Evolutionary conservation across 2,888 invertebrate genomes (phyloP).

Genomic region (Pegoplata infirma): DNA sequence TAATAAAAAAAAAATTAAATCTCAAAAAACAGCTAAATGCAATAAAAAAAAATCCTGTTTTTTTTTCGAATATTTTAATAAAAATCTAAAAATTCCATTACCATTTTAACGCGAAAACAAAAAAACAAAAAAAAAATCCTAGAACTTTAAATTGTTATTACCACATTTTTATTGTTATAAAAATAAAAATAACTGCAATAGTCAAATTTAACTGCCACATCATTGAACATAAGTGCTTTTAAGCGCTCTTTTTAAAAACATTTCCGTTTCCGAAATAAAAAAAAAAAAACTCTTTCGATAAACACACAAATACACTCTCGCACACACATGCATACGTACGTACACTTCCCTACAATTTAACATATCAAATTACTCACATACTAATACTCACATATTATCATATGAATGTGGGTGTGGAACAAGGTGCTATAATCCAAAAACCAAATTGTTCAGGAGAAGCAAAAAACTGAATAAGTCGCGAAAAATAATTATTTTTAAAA

Average conservation of each 20-base stretch:
- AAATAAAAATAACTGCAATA: conserved; percentile 33
- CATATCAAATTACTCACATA: conserved; percentile 29
- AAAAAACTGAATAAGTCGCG: too few relatives aligned
- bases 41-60: not conserved
- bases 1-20: not conserved
- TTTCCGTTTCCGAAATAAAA: conserved; percentile 52
- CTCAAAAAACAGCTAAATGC: too few relatives aligned
- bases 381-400: conserved; percentile 3
- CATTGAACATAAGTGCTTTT: conserved; percentile 62
- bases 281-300: too few relatives aligned
- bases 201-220: conserved; percentile 56
- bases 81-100: conserved; percentile 29
- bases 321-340: too few relatives aligned
- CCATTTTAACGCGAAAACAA: not conserved
- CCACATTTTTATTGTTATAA: conserved; percentile 37
- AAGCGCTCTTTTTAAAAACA: conserved; percentile 56
- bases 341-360: not conserved
- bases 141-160: conserved; percentile 35
- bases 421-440: too few relatives aligned
- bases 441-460: too few relatives aligned
- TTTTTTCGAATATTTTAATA: too few relatives aligned
- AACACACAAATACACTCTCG: too few relatives aligned
- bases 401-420: too few relatives aligned
- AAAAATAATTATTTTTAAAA: too few relatives aligned
- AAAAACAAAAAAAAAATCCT: not conserved